Base-by-base conservation (phyloP, 1,140 invertebrate species). In the Lepidurus couesii region DNA sequence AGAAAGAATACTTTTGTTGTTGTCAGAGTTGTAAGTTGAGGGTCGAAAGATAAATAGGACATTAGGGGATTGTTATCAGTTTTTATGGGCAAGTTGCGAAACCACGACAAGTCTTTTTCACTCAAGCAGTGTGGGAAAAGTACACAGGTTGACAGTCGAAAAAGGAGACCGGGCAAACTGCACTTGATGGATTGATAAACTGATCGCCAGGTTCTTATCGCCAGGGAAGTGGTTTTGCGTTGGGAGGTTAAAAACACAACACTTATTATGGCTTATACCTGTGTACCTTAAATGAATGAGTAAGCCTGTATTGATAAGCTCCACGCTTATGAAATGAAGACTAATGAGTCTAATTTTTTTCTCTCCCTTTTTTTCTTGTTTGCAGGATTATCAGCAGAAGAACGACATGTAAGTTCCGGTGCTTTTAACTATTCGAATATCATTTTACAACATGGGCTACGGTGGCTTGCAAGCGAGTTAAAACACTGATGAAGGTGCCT, bases 21-120 rank as follows among this genome's bases (percentile, higher is more conserved):
- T 16, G 53, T 65, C 16, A 21, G 21, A 65, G 21, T 65, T 65
- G 53, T 65, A 21, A 16, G 53, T 65, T 21, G 53, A 65, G 53
- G 53, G 53, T 0, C 16, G 21, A 16, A 21, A 65, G 53, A 65
- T 65, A 65, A 65, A 65, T 65, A 65, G n/a, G 53, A 4, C 53
- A 65, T 65, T 65, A 65, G 53, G 53, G n/a, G 53, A 65, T 65
- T 65, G 53, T 65, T 65, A 65, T 65, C 53, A 65, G 53, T 65
- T 65, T 65, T 65, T 65, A 65, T 65, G n/a, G 53, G 53, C 21
- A 13, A 16, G 53, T 65, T 65, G 53, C 53, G 53, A 65, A 16
- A 65, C 53, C 53, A 65, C 53, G 53, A 65, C 53, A 65, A 65
- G 53, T 65, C 53, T 65, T 13, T 65, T 13, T n/a, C 13, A 21